These are phyloP conservation scores for Drosophila ambigua DNA, from an alignment of 1,140 invertebrate species.

Conservation along the genomic window DNA sequence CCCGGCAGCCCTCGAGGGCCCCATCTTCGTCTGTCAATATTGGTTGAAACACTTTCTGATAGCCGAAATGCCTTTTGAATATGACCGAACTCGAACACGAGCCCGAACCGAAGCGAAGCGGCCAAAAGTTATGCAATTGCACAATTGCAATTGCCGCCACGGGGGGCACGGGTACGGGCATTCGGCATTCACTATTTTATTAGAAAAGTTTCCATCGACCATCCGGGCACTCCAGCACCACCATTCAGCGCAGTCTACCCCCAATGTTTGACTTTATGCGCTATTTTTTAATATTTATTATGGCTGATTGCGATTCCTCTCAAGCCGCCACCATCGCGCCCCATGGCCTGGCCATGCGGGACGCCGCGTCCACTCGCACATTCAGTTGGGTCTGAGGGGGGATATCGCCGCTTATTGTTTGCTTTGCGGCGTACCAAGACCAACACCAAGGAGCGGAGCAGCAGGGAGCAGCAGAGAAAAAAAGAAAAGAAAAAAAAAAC, in stretches of 20 bases:
- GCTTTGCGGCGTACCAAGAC: conserved; percentile 49
- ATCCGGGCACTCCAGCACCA: not conserved
- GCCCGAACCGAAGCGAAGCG: conserved; percentile 8
- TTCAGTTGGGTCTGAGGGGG: too few species aligned
- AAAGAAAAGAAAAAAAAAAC: conserved; percentile 23
- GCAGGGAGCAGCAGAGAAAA: not conserved
- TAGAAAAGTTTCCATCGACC: conserved; percentile 70
- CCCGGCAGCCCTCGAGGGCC: not conserved
- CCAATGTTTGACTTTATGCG: conserved; percentile 78
- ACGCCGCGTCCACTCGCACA: not conserved
- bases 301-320: conserved; percentile 69
- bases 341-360: not conserved
- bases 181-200: conserved; percentile 70
- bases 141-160: conserved; percentile 64
- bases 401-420: conserved; percentile 41
- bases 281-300: conserved; percentile 82
- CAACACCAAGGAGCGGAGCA: not conserved
- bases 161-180: too few species aligned
- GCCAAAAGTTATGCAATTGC: conserved; percentile 72
- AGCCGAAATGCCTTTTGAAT: conserved; percentile 26
- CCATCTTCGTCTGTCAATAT: conserved; percentile 71
- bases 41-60: conserved; percentile 81
- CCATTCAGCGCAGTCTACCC: not conserved
- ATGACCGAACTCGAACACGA: not conserved
- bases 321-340: conserved; percentile 6